Base-by-base conservation (phyloP, 2,888 invertebrate genomes). In the Tolmerus cingulatus region DNA sequence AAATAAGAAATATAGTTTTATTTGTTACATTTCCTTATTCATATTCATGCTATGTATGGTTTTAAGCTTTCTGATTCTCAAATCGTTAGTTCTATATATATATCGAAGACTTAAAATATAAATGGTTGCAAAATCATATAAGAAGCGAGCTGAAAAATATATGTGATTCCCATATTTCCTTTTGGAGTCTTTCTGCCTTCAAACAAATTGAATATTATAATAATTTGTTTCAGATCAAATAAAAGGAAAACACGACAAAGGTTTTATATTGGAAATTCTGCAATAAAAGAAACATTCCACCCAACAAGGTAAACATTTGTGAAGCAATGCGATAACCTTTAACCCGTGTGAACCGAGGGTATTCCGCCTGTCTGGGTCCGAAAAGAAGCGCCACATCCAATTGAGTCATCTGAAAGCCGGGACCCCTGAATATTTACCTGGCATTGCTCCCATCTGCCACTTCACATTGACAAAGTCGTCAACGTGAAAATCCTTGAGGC, bases 401-500 rank as follows among this genome's bases (percentile, higher is more conserved):
- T 79, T 79, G 51, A 79, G 79, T 79, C 79, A 79, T 79, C 51
- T 78, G 14, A 23, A 79, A 51, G n/a, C 27, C 46, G n/a, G 51
- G 46, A 51, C 14, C 55, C 79, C 79, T 46, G 79, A 79, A 79
- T 51, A 79, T 51, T 79, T 79, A 79, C 51, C 46, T 27, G 79
- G 43, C 79, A 51, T 30, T 30, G 79, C 51, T 79, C 51, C 46
- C 46, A 79, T 30, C 79, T 51, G 79, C 79, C 51, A 79, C 51
- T 79, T 79, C 79, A 79, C 30, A 51, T 79, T 79, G 51, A 79
- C 79, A 82, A 82, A 82, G 66, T 82, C 57, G 34, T 82, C 82
- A 82, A 34, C 57, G 82, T 82, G 66, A 82, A 66, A 82, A 57
- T 40, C 82, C 40, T 82, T 82, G 57, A 82, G 57, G 82, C 82